Base-by-base conservation (phyloP, 2,113 vertebrate genomes). In the Aldabrachelys gigantea region DNA sequence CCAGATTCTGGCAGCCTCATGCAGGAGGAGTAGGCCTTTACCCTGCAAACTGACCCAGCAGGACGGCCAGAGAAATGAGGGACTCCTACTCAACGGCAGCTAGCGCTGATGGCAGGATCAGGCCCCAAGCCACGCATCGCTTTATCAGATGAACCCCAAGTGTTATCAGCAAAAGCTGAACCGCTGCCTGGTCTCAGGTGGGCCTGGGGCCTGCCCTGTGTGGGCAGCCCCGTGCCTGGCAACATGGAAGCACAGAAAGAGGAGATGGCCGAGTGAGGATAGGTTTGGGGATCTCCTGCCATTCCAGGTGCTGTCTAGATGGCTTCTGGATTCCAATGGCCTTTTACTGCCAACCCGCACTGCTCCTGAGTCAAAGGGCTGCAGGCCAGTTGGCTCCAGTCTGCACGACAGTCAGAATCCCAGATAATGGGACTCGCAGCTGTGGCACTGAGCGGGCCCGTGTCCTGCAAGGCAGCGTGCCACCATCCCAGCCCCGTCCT, bases 1-100 rank as follows among this genome's bases (percentile, higher is more conserved):
- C 54, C 3, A 0, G 22, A 76, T 54, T 41, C 84, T 53, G 78
- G 19, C 62, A 21, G 38, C 27, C 65, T 16, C 1, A 0, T 41
- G 22, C 35, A 81, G 72, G 41, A 41, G 38, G 75, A 44, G 24
- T 24, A 38, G 21, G 24, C 25, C 38, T 22, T 25, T 27, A 57
- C 9, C 10, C 10, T 5, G 38, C 41, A 22, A 76, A 27, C 10
- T 47, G 75, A 75, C 35, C 22, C 38, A 25, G 24, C 24, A 38
- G 38, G 38, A 7, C 75, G 4, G 38, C 24, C 41, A 38, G 41
- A 47, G 38, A 47, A 25, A 76, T 25, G 22, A 25, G 22, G 75
- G 41, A 47, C 41, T 76, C 38, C 41, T 27, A 38, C 75, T 47
- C 41, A 12, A 21, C 35, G 17, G 38, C 17, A 29, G 10, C 29